These are phyloP conservation scores for Todiramphus chloris DNA, from an alignment of 2,113 vertebrate species.

Conservation along the genomic window DNA sequence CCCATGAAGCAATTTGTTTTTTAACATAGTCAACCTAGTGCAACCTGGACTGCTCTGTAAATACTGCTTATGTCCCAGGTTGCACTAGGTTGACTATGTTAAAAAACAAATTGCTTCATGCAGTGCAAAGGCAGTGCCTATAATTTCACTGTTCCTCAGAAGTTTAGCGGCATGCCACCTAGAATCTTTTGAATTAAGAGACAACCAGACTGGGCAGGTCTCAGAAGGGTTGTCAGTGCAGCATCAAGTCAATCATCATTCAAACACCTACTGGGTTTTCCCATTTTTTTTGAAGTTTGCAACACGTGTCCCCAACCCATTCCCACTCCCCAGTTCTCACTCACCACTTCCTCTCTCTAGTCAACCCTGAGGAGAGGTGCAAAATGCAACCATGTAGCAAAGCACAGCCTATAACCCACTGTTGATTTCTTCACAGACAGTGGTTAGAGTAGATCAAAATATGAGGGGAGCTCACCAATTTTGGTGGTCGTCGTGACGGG, in stretches of 20 bases:
- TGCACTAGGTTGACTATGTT: not conserved
- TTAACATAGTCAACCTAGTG: not conserved
- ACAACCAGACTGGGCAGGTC: not conserved
- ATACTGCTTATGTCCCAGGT: not conserved
- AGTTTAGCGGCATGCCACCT: not conserved
- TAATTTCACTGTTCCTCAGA: conserved; percentile 3
- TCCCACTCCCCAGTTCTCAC: not conserved
- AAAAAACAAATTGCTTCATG: not conserved
- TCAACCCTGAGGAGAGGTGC: not conserved
- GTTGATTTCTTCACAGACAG: conserved; percentile 43
- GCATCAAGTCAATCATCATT: not conserved
- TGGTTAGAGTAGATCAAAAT: conserved; percentile 64
- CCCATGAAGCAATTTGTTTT: no score
- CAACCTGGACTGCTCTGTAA: not conserved
- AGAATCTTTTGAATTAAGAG: conserved; percentile 23
- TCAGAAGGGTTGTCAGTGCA: conserved; percentile 4
- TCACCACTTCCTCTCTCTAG: conserved; percentile 23
- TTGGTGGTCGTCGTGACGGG: conserved; percentile 72
- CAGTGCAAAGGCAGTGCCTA: not conserved
- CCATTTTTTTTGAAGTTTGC: not conserved
- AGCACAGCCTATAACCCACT: not conserved
- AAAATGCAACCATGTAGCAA: conserved; percentile 1
- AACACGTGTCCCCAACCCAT: not conserved
- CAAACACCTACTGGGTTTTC: not conserved
- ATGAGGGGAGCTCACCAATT: conserved; percentile 71